phyloP scores from a whole-genome alignment of 2,797 vertebrate genomes.

The Danio albolineatus region DNA sequence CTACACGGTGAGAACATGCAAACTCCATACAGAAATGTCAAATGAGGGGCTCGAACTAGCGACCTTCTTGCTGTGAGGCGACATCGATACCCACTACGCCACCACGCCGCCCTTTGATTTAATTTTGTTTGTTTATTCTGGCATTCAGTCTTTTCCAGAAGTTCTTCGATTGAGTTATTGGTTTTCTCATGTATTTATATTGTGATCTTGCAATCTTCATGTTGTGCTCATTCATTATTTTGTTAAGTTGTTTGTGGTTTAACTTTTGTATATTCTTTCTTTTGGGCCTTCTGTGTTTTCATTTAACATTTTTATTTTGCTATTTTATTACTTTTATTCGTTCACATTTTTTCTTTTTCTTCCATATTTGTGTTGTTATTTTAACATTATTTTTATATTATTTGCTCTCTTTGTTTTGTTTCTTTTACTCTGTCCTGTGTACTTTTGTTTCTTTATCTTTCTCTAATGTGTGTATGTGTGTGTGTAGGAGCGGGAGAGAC shows the following conservation, averaged over 20 bases:
- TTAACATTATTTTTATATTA: background rate
- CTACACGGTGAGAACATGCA: too few relatives aligned
- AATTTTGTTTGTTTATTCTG: too few relatives aligned
- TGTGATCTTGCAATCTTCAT: background rate
- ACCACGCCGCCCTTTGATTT: too few relatives aligned
- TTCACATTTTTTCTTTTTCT: background rate
- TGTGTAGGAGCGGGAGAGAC: conserved; percentile 90
- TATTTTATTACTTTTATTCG: background rate
- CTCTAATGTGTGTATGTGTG: conserved; percentile 11
- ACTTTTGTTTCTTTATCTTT: background rate
- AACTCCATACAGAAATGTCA: too few relatives aligned
- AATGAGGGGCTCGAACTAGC: too few relatives aligned
- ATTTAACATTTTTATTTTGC: too few relatives aligned
- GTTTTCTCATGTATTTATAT: background rate
- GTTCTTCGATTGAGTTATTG: too few relatives aligned
- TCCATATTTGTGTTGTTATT: background rate
- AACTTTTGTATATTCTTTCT: background rate
- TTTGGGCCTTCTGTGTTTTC: background rate
- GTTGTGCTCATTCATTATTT: background rate
- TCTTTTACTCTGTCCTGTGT: background rate
- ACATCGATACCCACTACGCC: too few relatives aligned
- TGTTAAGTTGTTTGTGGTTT: background rate
- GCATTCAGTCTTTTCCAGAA: too few relatives aligned
- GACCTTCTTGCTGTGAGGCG: too few relatives aligned
- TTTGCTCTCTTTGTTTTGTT: background rate